Conservation (phyloP, 2,888 invertebrate species). For the Lasioglossum villosulum region DNA sequence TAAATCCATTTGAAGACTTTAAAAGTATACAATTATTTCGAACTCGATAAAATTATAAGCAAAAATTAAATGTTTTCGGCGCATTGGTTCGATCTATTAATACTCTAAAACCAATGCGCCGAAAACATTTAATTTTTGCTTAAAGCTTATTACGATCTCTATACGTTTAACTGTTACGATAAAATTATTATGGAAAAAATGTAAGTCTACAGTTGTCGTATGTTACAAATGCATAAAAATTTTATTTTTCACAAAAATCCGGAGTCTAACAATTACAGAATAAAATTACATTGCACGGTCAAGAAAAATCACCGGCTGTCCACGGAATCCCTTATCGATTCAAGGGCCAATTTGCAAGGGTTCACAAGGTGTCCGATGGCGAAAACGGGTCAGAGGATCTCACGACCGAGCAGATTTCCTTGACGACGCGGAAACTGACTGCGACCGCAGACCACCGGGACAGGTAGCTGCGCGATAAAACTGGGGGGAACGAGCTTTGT, state of each 20-base stretch:
- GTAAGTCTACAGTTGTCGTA: neutral
- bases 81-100: too few species aligned
- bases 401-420: conserved; percentile 42
- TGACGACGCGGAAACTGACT: conserved; percentile 11
- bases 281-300: neutral
- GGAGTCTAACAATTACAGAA: neutral
- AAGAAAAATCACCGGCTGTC: neutral
- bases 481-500: conserved; percentile 73
- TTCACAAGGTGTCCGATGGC: neutral
- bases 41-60: neutral
- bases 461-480: conserved; percentile 67
- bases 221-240: neutral
- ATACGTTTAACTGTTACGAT: too few species aligned
- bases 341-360: neutral
- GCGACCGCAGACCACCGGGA: conserved; percentile 27
- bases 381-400: neutral
- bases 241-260: neutral
- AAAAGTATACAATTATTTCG: neutral
- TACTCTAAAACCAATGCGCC: too few species aligned
- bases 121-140: too few species aligned
- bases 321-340: neutral
- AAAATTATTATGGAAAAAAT: neutral
- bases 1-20: neutral
- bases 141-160: too few species aligned
- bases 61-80: too few species aligned